phyloP scores from a whole-genome alignment of 1,140 invertebrate species.

The Hormaphis cornu region DNA sequence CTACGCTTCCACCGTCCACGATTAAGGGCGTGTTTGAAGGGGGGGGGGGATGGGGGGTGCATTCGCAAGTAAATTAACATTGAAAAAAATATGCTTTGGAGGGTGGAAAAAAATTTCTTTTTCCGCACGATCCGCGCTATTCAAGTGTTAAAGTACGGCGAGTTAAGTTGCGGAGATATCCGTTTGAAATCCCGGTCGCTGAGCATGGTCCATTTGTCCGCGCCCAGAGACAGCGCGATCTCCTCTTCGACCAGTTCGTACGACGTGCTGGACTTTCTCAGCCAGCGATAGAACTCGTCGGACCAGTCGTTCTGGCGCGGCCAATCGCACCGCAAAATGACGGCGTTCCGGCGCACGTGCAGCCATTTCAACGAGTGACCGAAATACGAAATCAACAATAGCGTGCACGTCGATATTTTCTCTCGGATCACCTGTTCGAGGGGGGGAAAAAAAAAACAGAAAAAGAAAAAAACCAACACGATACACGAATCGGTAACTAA shows the following conservation, averaged over 20 bases:
- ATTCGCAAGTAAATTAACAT: too few relatives aligned
- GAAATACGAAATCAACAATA: slow-evolving; percentile 60
- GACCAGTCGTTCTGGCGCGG: slow-evolving; percentile 56
- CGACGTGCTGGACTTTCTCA: slow-evolving; percentile 50
- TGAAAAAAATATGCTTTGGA: too few relatives aligned
- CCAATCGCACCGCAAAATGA: slow-evolving; percentile 63
- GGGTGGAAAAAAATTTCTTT: too few relatives aligned
- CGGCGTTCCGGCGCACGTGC: slow-evolving; percentile 60
- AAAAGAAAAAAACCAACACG: too few relatives aligned
- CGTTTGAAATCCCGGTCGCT: slow-evolving; percentile 60
- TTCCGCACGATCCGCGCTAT: too few relatives aligned
- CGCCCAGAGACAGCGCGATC: slow-evolving; percentile 56
- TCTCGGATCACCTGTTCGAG: slow-evolving; percentile 58
- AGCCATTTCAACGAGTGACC: slow-evolving; percentile 55
- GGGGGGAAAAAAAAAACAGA: slow-evolving; percentile 13
- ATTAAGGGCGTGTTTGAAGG: too few relatives aligned
- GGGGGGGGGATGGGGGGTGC: too few relatives aligned
- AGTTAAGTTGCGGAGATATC: slow-evolving; percentile 23
- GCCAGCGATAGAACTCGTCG: slow-evolving; percentile 57
- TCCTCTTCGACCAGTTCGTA: slow-evolving; percentile 58
- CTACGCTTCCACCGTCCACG: too few relatives aligned
- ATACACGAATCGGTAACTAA: too few relatives aligned
- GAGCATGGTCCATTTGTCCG: slow-evolving; percentile 59
- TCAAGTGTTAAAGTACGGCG: neutral
- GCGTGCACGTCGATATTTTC: slow-evolving; percentile 66